phyloP scores from a whole-genome alignment of 2,797 vertebrate species.

The Setipinna tenuifilis region DNA sequence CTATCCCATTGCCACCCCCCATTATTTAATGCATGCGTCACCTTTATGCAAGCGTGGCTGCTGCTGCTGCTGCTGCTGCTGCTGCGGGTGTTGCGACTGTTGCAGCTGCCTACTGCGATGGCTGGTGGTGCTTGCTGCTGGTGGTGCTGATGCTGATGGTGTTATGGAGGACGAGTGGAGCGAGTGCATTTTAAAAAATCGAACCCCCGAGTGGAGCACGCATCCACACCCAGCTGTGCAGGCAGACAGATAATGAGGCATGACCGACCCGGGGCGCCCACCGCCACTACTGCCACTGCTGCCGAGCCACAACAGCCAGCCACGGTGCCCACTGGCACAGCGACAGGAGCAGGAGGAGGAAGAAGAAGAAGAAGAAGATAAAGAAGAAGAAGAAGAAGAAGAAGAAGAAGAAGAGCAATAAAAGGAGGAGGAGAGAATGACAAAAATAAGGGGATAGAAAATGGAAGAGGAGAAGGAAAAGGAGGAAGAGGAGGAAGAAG shows the following conservation, averaged over 20 bases:
- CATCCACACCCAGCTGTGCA: background rate
- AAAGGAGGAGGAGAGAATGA: too few species aligned
- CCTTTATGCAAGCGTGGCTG: background rate
- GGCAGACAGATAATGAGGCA: constrained; percentile 17
- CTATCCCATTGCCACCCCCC: background rate
- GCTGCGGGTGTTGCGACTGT: too few species aligned
- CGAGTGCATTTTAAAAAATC: background rate
- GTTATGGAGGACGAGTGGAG: background rate
- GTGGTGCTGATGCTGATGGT: background rate
- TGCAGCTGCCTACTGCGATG: too few species aligned
- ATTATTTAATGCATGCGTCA: constrained; percentile 5
- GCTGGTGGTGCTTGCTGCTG: too few species aligned
- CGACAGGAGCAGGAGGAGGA: background rate
- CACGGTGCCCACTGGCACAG: background rate
- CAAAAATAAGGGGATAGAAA: too few species aligned
- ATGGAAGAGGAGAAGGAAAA: too few species aligned
- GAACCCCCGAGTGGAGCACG: background rate
- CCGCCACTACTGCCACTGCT: too few species aligned
- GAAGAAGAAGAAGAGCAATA: background rate
- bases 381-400: background rate
- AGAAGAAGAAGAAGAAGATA: background rate
- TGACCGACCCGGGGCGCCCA: background rate
- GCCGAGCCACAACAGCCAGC: background rate
- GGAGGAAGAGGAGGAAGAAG: too few species aligned
- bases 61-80: background rate